Conservation (phyloP, 2,113 vertebrate species). For the Ursus arctos region DNA sequence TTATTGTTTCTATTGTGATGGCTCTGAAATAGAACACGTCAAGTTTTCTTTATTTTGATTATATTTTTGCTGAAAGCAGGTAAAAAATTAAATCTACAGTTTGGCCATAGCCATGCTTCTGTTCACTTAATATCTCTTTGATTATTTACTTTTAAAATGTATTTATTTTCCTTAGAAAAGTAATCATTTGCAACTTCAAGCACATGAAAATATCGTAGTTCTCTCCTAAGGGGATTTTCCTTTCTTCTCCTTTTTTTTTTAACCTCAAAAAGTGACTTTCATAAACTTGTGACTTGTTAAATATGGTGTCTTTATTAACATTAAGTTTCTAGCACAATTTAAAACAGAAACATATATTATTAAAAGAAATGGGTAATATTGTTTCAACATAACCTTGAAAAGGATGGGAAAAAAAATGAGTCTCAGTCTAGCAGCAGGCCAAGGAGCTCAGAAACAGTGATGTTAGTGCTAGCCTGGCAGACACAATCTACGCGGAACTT, state of each 20-base stretch:
- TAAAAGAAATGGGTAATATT: constrained; percentile 42
- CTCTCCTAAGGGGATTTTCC: background rate
- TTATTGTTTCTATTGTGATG: background rate
- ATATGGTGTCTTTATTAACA: constrained; percentile 37
- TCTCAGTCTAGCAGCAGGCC: constrained; percentile 41
- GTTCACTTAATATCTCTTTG: background rate
- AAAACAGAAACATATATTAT: constrained; percentile 37
- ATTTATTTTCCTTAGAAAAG: background rate
- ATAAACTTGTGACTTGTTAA: background rate
- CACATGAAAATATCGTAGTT: background rate
- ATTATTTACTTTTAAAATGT: background rate
- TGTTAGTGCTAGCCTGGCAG: constrained; percentile 73
- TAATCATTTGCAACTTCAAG: background rate
- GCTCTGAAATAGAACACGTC: background rate
- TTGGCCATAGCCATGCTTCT: background rate
- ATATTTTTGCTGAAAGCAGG: background rate
- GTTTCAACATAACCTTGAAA: constrained; percentile 76
- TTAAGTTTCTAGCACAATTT: constrained; percentile 2
- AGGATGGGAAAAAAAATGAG: constrained; percentile 42
- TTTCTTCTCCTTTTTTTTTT: background rate
- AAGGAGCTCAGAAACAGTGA: constrained; percentile 70
- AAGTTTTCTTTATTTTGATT: background rate
- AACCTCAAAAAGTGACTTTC: background rate
- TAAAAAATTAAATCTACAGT: background rate
- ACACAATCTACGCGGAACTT: constrained; percentile 81